Base-by-base conservation (phyloP, 2,113 vertebrate species). In the Phocoena phocoena region DNA sequence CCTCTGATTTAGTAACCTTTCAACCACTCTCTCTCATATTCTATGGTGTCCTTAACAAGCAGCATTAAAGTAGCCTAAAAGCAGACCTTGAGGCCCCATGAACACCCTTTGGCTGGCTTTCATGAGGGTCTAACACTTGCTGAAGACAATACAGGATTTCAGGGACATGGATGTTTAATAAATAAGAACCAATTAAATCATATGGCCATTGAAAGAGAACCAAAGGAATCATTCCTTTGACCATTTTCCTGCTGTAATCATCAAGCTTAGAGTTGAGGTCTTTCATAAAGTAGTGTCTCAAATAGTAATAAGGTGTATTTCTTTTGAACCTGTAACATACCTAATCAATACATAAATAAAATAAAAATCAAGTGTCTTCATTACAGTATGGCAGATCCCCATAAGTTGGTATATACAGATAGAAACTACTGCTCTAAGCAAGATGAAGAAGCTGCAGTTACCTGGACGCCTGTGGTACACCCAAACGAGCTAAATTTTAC, bases 401-500 rank as follows among this genome's bases (percentile, higher is more conserved):
- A 8, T 31, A 21, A 63, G 58, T 20, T 55, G 36, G 14, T 28
- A 33, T 33, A 38, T 11, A 6, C 6, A 74, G 9, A 3, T 28
- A 13, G 63, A 95, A 60, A 55, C 70, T 79, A 63, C 6, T n/a
- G 25, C 36, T 36, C 31, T 36, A 84, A 31, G 28, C 55, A 88
- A 87, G 21, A 84, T 12, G 20, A 85, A 63, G 74, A 82, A 83
- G 6, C 6, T 82, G 23, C 2, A 1, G 1, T 63, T 50, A 50
- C 23, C n/a, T 28, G 18, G 4, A 83, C 47, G 73, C 33, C 47
- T 70, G 7, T 23, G 26, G 73, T 15, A 1, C 8, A 65, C 17
- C 6, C 11, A 47, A 17, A 36, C 12, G 0, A 33, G 31, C 21
- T 31, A 20, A 67, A 3, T 0, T 79, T 98, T 99, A 99, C 99